Conservation (phyloP, 2,797 vertebrate genomes). For the Xiphophorus birchmanni region DNA sequence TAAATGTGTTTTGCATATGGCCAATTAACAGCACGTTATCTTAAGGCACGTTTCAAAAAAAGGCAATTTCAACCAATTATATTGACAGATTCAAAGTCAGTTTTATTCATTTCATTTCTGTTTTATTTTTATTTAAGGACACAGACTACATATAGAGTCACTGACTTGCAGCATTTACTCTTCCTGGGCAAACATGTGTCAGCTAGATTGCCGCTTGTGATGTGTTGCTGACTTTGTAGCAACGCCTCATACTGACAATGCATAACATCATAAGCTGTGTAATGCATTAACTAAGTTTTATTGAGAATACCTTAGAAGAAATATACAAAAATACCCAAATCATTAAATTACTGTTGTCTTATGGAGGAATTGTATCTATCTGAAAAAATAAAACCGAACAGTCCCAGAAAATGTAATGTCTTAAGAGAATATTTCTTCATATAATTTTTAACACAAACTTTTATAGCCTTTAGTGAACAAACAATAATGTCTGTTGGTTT, state of each 20-base stretch:
- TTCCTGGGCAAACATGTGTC: neutral
- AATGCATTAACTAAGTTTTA: neutral
- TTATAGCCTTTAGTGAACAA: neutral
- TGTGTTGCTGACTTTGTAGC: neutral
- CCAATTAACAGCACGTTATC: neutral
- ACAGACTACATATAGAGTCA: neutral
- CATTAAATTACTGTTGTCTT: neutral
- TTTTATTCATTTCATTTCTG: neutral
- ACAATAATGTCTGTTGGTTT: constrained; percentile 2
- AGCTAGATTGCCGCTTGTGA: neutral
- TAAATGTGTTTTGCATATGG: neutral
- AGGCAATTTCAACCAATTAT: neutral
- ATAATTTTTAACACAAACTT: neutral
- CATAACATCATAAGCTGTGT: neutral
- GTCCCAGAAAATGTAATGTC: neutral
- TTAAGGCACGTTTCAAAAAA: neutral
- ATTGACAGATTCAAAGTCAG: neutral
- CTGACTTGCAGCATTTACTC: neutral
- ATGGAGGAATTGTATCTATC: neutral
- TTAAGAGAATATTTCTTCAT: neutral
- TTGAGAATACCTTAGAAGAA: neutral
- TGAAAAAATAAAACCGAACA: neutral
- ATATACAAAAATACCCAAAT: neutral
- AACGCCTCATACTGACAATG: neutral
- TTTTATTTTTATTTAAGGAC: neutral